Conservation (phyloP, 2,888 invertebrate species). For the Trichogramma evanescens region DNA sequence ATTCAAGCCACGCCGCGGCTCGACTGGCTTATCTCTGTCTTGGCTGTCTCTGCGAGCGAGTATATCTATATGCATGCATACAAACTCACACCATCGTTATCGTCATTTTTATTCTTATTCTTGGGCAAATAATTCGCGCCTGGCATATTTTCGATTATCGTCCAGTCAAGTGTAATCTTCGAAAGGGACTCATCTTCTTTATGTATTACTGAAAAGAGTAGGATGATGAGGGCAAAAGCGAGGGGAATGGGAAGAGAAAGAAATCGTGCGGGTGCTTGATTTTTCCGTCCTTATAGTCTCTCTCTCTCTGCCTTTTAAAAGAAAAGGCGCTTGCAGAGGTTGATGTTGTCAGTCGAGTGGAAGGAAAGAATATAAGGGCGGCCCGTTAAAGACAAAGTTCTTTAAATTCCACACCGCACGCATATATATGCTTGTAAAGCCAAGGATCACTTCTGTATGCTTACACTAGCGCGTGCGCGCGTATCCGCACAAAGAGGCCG, state of each 20-base stretch:
- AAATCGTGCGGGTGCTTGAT: constrained; percentile 9
- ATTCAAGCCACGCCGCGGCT: constrained; percentile 13
- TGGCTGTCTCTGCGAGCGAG: not conserved
- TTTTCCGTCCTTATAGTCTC: constrained; percentile 9
- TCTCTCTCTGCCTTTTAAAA: not conserved
- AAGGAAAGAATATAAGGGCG: too few relatives aligned
- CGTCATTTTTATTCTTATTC: too few relatives aligned
- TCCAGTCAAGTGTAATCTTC: constrained; percentile 45
- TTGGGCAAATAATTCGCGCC: constrained; percentile 38
- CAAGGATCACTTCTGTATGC: too few relatives aligned
- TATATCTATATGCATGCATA: constrained; percentile 12
- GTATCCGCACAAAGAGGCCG: too few relatives aligned
- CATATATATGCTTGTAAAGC: too few relatives aligned
- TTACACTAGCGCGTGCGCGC: too few relatives aligned
- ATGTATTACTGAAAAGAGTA: not conserved
- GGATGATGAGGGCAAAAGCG: constrained; percentile 7
- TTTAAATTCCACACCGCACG: constrained; percentile 6
- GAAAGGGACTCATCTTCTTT: not conserved
- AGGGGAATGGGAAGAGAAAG: constrained; percentile 18
- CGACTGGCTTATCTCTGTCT: constrained; percentile 17
- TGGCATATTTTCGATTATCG: constrained; percentile 47
- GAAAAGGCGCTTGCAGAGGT: too few relatives aligned
- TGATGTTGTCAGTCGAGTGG: too few relatives aligned
- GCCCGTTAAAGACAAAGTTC: not conserved
- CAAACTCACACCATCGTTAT: too few relatives aligned